Evolutionary conservation across 2,113 vertebrate species (phyloP).

Genomic region (Anoura caudifer): DNA sequence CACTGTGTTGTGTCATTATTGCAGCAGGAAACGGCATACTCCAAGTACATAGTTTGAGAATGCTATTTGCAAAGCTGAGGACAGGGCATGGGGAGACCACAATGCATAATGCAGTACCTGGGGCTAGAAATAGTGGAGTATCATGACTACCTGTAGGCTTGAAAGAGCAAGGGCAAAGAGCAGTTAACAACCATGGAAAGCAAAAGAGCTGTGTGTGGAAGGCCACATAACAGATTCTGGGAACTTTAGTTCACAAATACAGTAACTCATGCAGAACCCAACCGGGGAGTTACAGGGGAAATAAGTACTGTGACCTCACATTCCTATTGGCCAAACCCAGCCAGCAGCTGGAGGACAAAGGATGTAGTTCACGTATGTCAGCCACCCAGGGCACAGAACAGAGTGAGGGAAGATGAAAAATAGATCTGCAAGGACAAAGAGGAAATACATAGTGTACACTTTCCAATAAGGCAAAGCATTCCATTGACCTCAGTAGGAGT

Average conservation of each 20-base stretch:
- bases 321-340: not conserved
- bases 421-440: accelerated
- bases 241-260: not conserved
- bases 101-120: not conserved
- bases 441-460: not conserved
- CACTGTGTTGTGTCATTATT: not conserved
- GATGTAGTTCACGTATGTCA: not conserved
- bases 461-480: not conserved
- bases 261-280: not conserved
- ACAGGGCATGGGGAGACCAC: accelerated
- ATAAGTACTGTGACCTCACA: not conserved
- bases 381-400: not conserved
- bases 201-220: not conserved
- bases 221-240: not conserved
- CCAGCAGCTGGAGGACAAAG: not conserved
- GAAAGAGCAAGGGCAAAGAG: not conserved
- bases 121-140: not conserved
- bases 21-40: not conserved
- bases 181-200: not conserved
- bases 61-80: not conserved
- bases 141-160: accelerated
- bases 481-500: not conserved
- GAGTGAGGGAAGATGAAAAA: not conserved
- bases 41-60: not conserved
- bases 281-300: not conserved